Evolutionary conservation across 2,888 invertebrate species (phyloP), one percentile per base, ranked within the genome.

Genomic region (Rhaphigaster nebulosa): DNA sequence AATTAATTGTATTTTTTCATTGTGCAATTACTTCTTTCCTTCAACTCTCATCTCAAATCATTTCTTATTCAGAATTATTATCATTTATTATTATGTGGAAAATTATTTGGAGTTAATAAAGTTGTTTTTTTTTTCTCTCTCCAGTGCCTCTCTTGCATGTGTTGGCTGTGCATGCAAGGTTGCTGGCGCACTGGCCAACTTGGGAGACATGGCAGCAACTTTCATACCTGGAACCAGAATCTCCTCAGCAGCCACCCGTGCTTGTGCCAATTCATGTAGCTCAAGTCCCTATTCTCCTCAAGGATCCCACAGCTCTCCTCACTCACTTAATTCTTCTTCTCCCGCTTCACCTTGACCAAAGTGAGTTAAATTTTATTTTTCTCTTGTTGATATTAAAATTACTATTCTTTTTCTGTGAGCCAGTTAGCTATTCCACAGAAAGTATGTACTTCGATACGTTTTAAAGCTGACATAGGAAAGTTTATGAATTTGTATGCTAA

Each of bases 141-240:
- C 6, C 94, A 97, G 98, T 98, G 92, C 98, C 98, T 23, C 95
- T 99, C 92, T 94, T 98, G 92, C 97, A 98, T 93, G 98, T 98
- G 45, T 94, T 98, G 92, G 97, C 97, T 87, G 96, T 97, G 92
- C 98, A 98, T 94, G 96, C 97, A 56, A 96, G 97, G 91, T 95
- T 97, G 88, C 94, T 97, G 91, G 94, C 94, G 23, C 94, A 95
- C 90, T 95, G 96, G 95, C 95, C 96, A 5, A 92, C 92, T 91
- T 96, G 95, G 94, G 94, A 94, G 65, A 94, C 94, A 10, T 95
- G 95, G 95, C 94, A 95, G 92, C 95, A 95, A 92, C 92, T 95
- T 50, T 94, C 95, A 70, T 95, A 95, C 12, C 92, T 94, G 15
- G 92, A 92, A 15, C 92, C 93, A 23, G 91, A 92, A 84, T 56